Percentiles rank a stretch among this genome's conserved stretches.
Conservation (phyloP, 2,888 invertebrate species). For the Synanthedon vespiformis region DNA sequence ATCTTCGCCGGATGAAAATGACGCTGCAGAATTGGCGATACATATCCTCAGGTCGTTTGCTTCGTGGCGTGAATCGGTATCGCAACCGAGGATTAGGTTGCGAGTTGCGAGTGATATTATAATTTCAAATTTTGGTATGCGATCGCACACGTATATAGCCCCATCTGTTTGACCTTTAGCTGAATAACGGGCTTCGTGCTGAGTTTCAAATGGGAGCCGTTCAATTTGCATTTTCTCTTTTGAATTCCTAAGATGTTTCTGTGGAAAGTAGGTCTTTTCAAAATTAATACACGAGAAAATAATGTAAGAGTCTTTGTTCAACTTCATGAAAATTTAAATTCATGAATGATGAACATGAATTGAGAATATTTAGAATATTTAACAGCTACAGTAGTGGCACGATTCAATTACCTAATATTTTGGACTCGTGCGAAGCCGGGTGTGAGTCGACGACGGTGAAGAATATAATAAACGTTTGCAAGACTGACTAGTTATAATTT, state of each 20-base stretch:
- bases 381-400: neutral
- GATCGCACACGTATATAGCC: conserved; percentile 2
- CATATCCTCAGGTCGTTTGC: neutral
- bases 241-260: conserved; percentile 7
- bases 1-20: neutral
- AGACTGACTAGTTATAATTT: too few species aligned
- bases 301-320: too few species aligned
- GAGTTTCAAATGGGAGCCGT: conserved; percentile 4
- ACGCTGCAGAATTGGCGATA: neutral
- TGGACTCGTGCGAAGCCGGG: too few species aligned
- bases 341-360: neutral
- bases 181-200: conserved; percentile 7
- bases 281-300: too few species aligned
- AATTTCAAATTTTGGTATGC: conserved; percentile 14
- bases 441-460: too few species aligned
- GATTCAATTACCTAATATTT: neutral
- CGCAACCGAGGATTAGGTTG: conserved; percentile 5
- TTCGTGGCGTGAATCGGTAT: conserved; percentile 5
- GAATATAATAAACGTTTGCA: too few species aligned
- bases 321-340: too few species aligned
- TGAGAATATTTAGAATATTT: neutral
- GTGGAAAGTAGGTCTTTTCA: conserved; percentile 3
- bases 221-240: conserved; percentile 8
- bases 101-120: conserved; percentile 7
- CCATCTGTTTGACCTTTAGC: conserved; percentile 11